Evolutionary conservation across 2,797 vertebrate species (phyloP), one percentile per base, ranked within the genome.

Genomic region (Macropodus opercularis): DNA sequence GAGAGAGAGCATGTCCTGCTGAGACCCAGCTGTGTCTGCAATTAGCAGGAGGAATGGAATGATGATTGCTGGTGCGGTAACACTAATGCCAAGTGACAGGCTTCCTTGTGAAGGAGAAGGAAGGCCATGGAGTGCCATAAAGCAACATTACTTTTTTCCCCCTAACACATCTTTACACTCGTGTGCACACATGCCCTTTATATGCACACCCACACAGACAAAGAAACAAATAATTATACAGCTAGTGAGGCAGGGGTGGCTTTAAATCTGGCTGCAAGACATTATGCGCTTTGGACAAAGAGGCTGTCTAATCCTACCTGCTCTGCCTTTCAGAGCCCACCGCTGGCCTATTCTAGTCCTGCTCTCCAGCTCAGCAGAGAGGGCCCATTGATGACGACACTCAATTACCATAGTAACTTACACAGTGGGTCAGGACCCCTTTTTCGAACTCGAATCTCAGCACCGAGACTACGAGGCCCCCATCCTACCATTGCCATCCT

Each of bases 21-120:
- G 96, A 92, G 95, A 93, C 92, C 97, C 97, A 99, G 96, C 97
- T 99, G 96, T 98, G 96, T 94, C 94, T 94, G 94, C 96, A 98
- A 98, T 98, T 98, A 99, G 95, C 95, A 94, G 95, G 94, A 96
- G 94, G 95, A 95, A 94, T 94, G 93, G 93, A 96, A 98, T 95
- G 95, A 96, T 95, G 95, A 96, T 96, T 96, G 95, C 94, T 95
- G 93, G 94, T 92, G 94, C 90, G 90, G 93, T 94, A 95, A 99
- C 95, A 93, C 95, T 97, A 94, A 98, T 97, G 88, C 90, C 92
- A 95, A 96, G 93, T 94, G 96, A 96, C 97, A 98, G 94, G 94
- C 94, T 95, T 93, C 82, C 72, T 77, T 94, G 92, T 93, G 94
- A 93, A 94, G 94, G 93, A 95, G 69, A 86, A 48, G 72, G 73